Base-by-base conservation (phyloP, 2,888 invertebrate genomes). In the Melanostoma scalare region DNA sequence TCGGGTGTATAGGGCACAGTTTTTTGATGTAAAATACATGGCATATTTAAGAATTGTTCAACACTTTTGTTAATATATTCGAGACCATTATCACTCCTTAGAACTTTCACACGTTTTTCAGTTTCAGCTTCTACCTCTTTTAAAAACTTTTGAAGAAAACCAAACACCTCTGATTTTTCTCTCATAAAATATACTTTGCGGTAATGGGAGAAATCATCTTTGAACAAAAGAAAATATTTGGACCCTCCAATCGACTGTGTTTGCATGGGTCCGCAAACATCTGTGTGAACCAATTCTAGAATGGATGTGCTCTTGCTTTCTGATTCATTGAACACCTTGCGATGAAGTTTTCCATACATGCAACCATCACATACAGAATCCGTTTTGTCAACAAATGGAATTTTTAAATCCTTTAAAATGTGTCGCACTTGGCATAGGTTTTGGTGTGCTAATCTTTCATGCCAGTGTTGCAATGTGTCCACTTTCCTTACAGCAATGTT, bases 1-100 rank as follows among this genome's bases (percentile, higher is more conserved):
- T 86, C 67, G 20, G 80, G 77, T 20, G 71, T 74, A 44, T 84
- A 84, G 6, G 79, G 65, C 6, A 77, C 74, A 36, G 73, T 52
- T 6, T n/a, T 67, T 55, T 84, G 69, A 65, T 82, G 76, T 4
- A n/a, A 5, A 6, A 79, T 72, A 33, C 52, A 33, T 5, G 31
- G 52, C 52, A 33, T 33, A 52, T 52, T 52, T 33, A 33, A 52
- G 33, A 52, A 3, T 6, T n/a, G 52, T 33, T 50, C 31, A 31
- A 53, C 35, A 35, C 5, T 53, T 53, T 9, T 53, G 35, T 53
- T 53, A 2, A 50, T 31, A 31, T 30, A 50, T 8, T 50, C 31
- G 30, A 50, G 35, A 4, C 53, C 53, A 53, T 53, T 53, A 36
- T 53, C 53, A 53, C 53, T 53, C 30, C 53, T 9, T n/a, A 55